A percentile compares a stretch with the other conserved stretches of the same genome.
Conservation (phyloP, 1,140 invertebrate species). For the Scaptodrosophila lebanonensis region DNA sequence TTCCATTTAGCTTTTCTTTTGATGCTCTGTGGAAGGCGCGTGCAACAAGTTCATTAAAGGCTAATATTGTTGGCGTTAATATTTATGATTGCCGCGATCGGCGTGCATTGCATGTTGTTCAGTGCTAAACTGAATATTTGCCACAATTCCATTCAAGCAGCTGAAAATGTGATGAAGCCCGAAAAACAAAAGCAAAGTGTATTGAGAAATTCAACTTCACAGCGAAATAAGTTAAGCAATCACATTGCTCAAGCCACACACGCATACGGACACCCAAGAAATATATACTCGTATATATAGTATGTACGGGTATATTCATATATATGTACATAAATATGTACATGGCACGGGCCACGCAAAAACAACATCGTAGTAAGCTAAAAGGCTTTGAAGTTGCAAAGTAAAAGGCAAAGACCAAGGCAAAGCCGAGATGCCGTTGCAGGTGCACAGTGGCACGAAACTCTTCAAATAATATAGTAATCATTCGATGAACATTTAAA, state of each 20-base stretch:
- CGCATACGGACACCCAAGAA: too few species aligned
- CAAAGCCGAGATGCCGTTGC: slow-evolving; percentile 51
- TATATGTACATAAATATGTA: slow-evolving; percentile 36
- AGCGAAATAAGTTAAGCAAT: slow-evolving; percentile 15
- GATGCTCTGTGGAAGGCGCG: slow-evolving; percentile 34
- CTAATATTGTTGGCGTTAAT: slow-evolving; percentile 18
- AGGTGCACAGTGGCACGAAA: too few species aligned
- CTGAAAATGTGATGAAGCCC: not conserved
- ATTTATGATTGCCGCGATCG: slow-evolving; percentile 9
- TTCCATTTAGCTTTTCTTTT: slow-evolving; percentile 11
- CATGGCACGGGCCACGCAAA: slow-evolving; percentile 38
- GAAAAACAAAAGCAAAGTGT: not conserved
- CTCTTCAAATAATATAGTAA: too few species aligned
- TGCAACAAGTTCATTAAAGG: slow-evolving; percentile 75
- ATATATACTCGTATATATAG: too few species aligned
- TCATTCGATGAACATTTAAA: too few species aligned
- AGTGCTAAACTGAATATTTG: slow-evolving; percentile 14
- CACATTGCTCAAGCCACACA: slow-evolving; percentile 1
- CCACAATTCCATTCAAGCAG: too few species aligned
- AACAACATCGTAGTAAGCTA: slow-evolving; percentile 52
- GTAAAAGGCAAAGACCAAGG: slow-evolving; percentile 26
- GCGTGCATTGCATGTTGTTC: too few species aligned
- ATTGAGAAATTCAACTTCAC: slow-evolving; percentile 20
- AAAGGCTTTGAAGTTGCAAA: slow-evolving; percentile 48
- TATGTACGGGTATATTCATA: not conserved